Percentiles rank a stretch among this genome's conserved stretches.
phyloP scores from a whole-genome alignment of 2,797 vertebrate genomes.

The Forpus xanthops region DNA sequence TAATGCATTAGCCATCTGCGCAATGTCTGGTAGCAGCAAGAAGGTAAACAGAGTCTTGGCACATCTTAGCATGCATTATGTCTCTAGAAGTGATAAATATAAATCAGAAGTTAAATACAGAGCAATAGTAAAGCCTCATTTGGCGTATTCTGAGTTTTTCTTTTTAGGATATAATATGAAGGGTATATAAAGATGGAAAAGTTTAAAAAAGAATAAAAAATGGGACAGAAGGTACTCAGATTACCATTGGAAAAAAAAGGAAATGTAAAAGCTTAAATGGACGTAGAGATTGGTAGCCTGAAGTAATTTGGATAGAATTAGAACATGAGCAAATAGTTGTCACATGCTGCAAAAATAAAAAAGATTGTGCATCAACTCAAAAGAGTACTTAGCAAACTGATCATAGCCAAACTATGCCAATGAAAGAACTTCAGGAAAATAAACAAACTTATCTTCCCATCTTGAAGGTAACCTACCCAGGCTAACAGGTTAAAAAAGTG shows the following conservation, averaged over 20 bases:
- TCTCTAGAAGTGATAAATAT: background rate
- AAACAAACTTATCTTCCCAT: background rate
- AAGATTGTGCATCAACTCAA: background rate
- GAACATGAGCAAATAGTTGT: background rate
- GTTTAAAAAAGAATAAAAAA: background rate
- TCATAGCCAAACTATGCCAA: background rate
- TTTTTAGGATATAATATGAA: background rate
- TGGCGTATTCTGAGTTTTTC: background rate
- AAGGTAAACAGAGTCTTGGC: background rate
- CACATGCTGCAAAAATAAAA: background rate
- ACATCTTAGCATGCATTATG: background rate
- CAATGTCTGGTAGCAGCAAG: background rate
- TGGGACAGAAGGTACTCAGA: background rate
- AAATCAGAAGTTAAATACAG: background rate
- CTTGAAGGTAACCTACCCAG: background rate
- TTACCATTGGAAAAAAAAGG: background rate
- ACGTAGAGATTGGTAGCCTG: background rate
- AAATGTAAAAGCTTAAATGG: background rate
- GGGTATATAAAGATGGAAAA: background rate
- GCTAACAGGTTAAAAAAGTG: background rate
- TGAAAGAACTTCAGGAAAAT: background rate
- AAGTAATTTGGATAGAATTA: background rate
- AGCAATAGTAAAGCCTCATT: background rate
- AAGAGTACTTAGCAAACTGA: background rate
- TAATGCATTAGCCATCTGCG: background rate